Conservation (phyloP, 2,113 vertebrate species). For the Brachyhypopomus gauderio region DNA sequence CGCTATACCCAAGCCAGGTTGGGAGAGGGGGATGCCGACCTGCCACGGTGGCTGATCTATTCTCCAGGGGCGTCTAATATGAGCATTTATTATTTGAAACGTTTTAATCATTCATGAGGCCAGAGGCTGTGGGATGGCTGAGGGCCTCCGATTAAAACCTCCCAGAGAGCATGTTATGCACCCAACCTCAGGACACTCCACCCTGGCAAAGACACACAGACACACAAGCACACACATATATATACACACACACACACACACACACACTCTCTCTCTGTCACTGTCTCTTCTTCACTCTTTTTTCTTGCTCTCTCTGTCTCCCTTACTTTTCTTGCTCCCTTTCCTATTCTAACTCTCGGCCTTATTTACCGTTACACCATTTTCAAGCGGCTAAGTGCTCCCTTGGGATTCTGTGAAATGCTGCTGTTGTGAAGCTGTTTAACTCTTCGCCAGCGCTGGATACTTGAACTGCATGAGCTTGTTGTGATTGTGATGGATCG, state of each 20-base stretch:
- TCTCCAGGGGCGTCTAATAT: constrained; percentile 45
- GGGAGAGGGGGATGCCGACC: constrained; percentile 19
- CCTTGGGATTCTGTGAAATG: constrained; percentile 36
- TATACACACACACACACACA: background rate
- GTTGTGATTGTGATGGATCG: constrained; percentile 31
- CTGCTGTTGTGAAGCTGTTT: constrained; percentile 34
- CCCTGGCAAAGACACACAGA: constrained; percentile 30
- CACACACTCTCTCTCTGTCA: background rate
- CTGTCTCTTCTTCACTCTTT: background rate
- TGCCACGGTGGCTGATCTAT: constrained; percentile 33
- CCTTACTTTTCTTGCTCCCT: constrained; percentile 10
- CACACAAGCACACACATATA: constrained; percentile 7
- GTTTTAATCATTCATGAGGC: constrained; percentile 59
- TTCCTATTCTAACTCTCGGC: constrained; percentile 9
- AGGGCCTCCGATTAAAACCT: constrained; percentile 53
- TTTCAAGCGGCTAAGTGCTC: constrained; percentile 46
- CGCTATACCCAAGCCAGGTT: constrained; percentile 5
- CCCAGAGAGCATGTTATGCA: constrained; percentile 55
- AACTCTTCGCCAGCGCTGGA: constrained; percentile 27
- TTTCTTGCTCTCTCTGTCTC: background rate
- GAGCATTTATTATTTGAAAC: constrained; percentile 55
- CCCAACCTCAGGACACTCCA: constrained; percentile 45
- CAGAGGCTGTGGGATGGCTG: constrained; percentile 49
- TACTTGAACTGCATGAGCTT: constrained; percentile 28
- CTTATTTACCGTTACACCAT: constrained; percentile 42